Evolutionary conservation across 2,113 vertebrate genomes (phyloP), one percentile per base, ranked within the genome.

Genomic region (Passerina amoena): DNA sequence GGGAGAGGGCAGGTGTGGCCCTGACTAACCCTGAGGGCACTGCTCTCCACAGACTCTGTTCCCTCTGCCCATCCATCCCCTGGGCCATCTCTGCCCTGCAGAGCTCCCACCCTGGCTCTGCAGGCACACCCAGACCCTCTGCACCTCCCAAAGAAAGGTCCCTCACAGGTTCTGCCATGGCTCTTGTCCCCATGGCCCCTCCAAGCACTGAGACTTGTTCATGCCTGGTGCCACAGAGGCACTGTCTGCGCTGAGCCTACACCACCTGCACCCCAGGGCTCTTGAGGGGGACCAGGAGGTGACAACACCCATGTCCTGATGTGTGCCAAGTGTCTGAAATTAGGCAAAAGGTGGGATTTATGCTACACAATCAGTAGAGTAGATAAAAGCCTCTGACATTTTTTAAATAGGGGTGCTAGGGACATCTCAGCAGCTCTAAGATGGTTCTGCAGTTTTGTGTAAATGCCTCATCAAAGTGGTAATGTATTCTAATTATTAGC

Each of bases 401-500:
- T 44, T 79, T 82, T 80, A 91, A 86, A 90, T 82, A 85, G 90
- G 75, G 85, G 90, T 91, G 78, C 64, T 92, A 71, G 54, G 76
- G 77, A 50, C 81, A 61, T 82, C 69, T 82, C 11, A 0, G 82
- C 61, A 69, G 66, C 73, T 86, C 79, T 59, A 69, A 72, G 73
- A 12, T 0, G 0, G 47, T 82, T 94, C 61, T 57, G 63, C 75
- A 80, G 79, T 66, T 92, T 87, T 65, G 66, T 89, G 91, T 94
- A 87, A 96, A 90, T 77, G 82, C 68, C 90, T 96, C 75, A 96
- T 93, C 92, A 95, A 83, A 77, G 90, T 54, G 85, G 45, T 94
- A 94, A 95, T 96, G 60, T 70, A 95, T 97, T 95, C 87, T 88
- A 86, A 95, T 94, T 91, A 88, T 94, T 66, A 96, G 51, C 79